Base-by-base conservation (phyloP, 2,888 invertebrate genomes). In the Drosophila greeni region DNA sequence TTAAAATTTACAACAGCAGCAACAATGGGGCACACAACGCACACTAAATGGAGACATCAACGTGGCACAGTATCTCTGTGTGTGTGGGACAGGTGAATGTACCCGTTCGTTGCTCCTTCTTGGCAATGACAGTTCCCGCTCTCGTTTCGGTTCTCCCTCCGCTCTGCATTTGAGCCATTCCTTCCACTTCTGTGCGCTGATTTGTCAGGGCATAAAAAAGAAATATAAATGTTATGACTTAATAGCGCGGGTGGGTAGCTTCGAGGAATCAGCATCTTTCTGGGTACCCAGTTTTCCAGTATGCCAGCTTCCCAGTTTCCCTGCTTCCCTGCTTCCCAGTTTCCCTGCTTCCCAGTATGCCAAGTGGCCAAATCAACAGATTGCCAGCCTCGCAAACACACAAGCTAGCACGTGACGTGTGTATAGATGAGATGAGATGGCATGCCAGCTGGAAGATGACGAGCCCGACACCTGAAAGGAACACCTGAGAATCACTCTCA, bases 1-100 rank as follows among this genome's bases (percentile, higher is more conserved):
- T 79, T 79, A 76, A 79, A 75, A 66, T 79, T 66, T 73, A 73
- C 79, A 75, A 65, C 79, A 56, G 51, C 56, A 66, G 60, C 34
- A 48, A 49, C 39, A 65, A 51, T 45, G 48, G 40, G 36, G 36
- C 26, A 45, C 26, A 45, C 24, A 62, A 74, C 64, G 47, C 73
- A 66, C 73, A 78, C 70, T 47, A 64, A 76, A 76, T 78, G 69
- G 57, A 75, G 73, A 78, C 76, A 78, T 75, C 48, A 52, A 51
- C 58, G 40, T 52, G 43, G 55, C 31, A 40, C 12, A 16, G 11
- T 51, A 11, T 11, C 29, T 29, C 29, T 29, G 20, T 20, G 20
- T 20, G 70, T 33, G 49, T 53, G 56, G 58, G 53, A 66, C 70
- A 74, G 75, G 71, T 75, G 76, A 75, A 75, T 48, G 74, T 76